Base-by-base conservation (phyloP, 2,888 invertebrate genomes). In the Coremacera marginata region DNA sequence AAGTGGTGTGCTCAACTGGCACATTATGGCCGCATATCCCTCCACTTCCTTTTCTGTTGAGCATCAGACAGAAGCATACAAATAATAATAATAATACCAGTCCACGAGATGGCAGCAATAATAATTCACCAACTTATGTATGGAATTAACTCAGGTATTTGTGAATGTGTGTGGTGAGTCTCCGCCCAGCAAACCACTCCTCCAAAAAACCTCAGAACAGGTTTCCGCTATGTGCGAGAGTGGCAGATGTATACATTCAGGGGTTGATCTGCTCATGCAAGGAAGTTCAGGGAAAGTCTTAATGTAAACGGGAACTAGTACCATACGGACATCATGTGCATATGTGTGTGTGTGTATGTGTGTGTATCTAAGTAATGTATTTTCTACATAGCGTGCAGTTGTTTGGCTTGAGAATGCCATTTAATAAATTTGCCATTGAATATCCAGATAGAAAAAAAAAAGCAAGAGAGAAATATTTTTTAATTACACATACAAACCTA, bases 161-260 rank as follows among this genome's bases (percentile, higher is more conserved):
- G 71, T 44, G 44, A 19, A 25, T n/a, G 60, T 16, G 55, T 25
- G 70, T 22, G 31, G 34, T 25, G 44, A 71, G 71, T 57, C 71
- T 60, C 71, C 71, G 71, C 71, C 71, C 71, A 71, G 34, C 14
- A 60, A 44, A 44, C 71, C 57, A 37, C 71, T 60, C 60, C 34
- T 60, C 51, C 7, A 51, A 71, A 2, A 37, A 57, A 34, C 60
- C 16, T 11, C 34, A 44, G 8, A 71, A 60, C 44, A 57, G 34
- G 71, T 57, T 60, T 31, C 19, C 14, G n/a, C 60, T 37, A 44
- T 25, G 71, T 60, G 71, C 57, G 71, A 71, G 60, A 22, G 60
- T 37, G 37, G 57, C 60, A 57, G 71, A 37, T 68, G n/a, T 71
- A 31, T 71, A 14, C 68, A 51, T 60, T 31, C 57, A 60, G 37